Evolutionary conservation across 2,797 vertebrate genomes (phyloP).

Genomic region (Linurgus olivaceus): DNA sequence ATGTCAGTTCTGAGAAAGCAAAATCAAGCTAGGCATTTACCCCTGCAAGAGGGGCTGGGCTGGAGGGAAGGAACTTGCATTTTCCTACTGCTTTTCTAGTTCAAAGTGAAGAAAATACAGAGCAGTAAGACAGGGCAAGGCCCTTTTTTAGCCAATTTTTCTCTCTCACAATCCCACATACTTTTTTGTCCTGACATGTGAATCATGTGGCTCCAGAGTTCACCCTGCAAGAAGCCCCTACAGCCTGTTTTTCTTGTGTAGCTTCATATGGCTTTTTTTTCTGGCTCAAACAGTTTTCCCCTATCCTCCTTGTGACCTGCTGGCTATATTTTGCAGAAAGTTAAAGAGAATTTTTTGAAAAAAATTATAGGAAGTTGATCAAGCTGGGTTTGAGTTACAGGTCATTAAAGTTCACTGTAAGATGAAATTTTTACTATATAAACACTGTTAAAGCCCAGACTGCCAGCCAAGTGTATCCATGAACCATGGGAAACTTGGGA

Average conservation of each 20-base stretch:
- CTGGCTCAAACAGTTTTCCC: neutral
- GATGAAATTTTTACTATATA: slow-evolving; percentile 39
- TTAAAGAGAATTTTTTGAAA: neutral
- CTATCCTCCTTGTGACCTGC: neutral
- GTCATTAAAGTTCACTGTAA: slow-evolving; percentile 38
- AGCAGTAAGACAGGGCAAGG: neutral
- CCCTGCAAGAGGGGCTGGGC: neutral
- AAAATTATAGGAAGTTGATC: slow-evolving; percentile 12
- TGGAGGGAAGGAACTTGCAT: neutral
- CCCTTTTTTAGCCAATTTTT: neutral
- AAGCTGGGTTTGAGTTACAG: slow-evolving; percentile 41
- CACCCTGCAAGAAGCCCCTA: neutral
- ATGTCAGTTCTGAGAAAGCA: neutral
- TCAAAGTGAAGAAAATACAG: slow-evolving; percentile 7
- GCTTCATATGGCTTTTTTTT: neutral
- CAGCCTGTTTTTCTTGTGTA: neutral
- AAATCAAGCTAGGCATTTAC: neutral
- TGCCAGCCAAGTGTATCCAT: slow-evolving; percentile 15
- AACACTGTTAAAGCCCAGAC: slow-evolving; percentile 12
- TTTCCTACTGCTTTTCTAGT: neutral
- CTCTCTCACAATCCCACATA: neutral
- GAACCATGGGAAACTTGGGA: neutral
- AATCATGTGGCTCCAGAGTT: neutral
- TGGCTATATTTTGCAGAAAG: slow-evolving; percentile 22
- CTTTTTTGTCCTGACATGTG: neutral